Conservation (phyloP, 2,113 vertebrate species). For the Columba janthina region DNA sequence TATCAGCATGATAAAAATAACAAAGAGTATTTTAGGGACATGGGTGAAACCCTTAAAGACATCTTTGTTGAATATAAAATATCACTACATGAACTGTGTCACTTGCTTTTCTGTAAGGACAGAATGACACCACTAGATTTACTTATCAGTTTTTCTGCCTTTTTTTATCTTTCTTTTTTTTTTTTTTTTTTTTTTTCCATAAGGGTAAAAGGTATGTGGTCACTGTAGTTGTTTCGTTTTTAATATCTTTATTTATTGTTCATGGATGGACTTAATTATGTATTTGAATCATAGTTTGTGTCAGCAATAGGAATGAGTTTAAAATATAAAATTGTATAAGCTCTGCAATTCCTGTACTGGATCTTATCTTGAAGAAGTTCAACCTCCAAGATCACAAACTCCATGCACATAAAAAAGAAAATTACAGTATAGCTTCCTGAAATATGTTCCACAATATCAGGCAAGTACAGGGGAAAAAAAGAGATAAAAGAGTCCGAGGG, state of each 20-base stretch:
- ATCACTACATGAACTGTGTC: background rate
- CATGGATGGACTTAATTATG: background rate
- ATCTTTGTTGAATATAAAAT: background rate
- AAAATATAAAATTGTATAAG: slow-evolving; percentile 1
- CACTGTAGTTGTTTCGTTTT: background rate
- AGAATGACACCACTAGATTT: background rate
- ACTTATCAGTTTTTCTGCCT: background rate
- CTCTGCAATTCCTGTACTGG: background rate
- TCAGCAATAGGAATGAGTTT: background rate
- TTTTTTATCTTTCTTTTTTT: background rate
- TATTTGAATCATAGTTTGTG: slow-evolving; percentile 13
- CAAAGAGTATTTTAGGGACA: background rate
- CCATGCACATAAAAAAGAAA: background rate
- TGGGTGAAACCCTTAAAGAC: background rate
- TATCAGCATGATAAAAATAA: slow-evolving; percentile 13
- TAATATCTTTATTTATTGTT: slow-evolving; percentile 3
- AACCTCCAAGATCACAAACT: background rate
- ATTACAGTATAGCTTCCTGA: background rate
- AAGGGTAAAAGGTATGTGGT: background rate
- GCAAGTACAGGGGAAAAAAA: background rate
- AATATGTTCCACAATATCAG: background rate
- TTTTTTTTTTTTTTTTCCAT: background rate
- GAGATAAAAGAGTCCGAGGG: background rate
- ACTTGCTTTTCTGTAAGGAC: background rate
- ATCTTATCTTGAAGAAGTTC: background rate